These are phyloP conservation scores for Nicator chloris DNA, from an alignment of 2,113 vertebrate genomes.

Conservation along the genomic window DNA sequence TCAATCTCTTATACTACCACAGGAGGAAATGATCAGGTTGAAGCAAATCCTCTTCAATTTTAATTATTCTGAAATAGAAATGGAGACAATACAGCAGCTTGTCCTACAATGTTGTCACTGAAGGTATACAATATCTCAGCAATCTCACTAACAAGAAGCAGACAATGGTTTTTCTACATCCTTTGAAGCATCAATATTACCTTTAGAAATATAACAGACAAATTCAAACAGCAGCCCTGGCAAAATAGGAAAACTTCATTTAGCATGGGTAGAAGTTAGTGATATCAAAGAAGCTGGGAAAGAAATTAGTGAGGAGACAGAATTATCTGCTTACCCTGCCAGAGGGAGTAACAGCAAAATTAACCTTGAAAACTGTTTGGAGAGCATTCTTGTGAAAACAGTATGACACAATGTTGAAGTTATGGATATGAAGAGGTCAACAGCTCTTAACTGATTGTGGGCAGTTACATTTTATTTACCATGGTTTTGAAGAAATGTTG, in stretches of 20 bases:
- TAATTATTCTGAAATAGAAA: background rate
- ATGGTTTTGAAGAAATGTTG: background rate
- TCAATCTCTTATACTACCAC: background rate
- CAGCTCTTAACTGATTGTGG: background rate
- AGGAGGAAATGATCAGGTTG: background rate
- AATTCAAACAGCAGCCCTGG: constrained; percentile 23
- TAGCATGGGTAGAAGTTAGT: background rate
- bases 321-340: constrained; percentile 47
- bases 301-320: constrained; percentile 24
- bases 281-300: constrained; percentile 47
- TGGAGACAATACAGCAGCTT: background rate
- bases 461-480: background rate
- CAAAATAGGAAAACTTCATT: constrained; percentile 7
- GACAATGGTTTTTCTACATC: background rate
- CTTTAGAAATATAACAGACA: background rate
- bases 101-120: background rate
- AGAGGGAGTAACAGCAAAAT: constrained; percentile 54
- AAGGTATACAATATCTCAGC: background rate
- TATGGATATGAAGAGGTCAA: constrained; percentile 49
- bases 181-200: background rate
- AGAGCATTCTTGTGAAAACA: constrained; percentile 49
- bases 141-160: background rate
- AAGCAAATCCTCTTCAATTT: background rate
- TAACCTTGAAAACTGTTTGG: constrained; percentile 62
- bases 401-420: constrained; percentile 30